phyloP scores from a whole-genome alignment of 2,797 vertebrate genomes.

The Natrix natrix region DNA sequence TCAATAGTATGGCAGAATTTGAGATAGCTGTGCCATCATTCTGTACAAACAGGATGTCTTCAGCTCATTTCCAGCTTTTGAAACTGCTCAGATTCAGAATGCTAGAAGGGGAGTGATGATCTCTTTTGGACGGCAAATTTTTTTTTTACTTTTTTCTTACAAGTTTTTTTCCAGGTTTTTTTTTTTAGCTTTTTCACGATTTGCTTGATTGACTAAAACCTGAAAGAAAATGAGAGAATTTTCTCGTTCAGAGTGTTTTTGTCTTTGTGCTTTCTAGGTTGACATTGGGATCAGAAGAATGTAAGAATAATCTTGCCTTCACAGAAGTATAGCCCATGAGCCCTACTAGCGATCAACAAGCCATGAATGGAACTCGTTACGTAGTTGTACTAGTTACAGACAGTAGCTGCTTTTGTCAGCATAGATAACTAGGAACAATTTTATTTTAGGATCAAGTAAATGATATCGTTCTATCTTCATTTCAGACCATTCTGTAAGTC shows the following conservation, averaged over 20 bases:
- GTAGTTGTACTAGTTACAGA: neutral
- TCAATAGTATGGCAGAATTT: neutral
- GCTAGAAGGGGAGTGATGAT: neutral
- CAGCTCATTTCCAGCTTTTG: neutral
- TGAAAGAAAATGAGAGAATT: neutral
- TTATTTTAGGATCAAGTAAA: neutral
- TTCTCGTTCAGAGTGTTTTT: neutral
- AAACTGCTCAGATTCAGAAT: neutral
- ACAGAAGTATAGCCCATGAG: too few relatives aligned
- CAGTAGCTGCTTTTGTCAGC: neutral
- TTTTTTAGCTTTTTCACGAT: neutral
- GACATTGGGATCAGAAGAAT: neutral
- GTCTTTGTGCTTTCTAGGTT: neutral
- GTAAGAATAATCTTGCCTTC: neutral
- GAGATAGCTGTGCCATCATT: neutral
- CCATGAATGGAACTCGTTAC: neutral
- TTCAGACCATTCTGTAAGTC: neutral
- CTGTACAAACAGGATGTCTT: neutral
- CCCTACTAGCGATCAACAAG: neutral
- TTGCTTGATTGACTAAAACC: neutral
- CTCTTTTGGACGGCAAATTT: neutral
- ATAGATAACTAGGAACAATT: neutral
- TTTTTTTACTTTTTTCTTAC: neutral
- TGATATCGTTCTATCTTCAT: neutral
- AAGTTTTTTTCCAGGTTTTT: neutral